phyloP scores from a whole-genome alignment of 2,113 vertebrate genomes.

The Cynocephalus volans region DNA sequence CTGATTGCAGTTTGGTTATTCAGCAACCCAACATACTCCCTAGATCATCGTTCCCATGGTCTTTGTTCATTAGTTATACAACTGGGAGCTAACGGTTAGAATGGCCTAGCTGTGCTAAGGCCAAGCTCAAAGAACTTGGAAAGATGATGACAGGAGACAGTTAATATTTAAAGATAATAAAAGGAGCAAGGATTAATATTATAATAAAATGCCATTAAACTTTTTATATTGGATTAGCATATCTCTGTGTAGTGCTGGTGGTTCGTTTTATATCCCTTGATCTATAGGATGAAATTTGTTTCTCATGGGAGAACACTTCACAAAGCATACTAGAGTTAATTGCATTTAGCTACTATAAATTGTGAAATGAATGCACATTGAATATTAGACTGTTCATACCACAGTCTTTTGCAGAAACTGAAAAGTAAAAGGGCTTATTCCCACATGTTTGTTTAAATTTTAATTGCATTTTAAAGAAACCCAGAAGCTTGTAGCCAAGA shows the following conservation, averaged over 20 bases:
- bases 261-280: constrained; percentile 53
- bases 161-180: constrained; percentile 65
- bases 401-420: constrained; percentile 75
- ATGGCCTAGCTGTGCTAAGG: background rate
- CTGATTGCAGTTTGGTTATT: constrained; percentile 20
- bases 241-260: constrained; percentile 29
- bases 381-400: constrained; percentile 79
- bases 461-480: constrained; percentile 89
- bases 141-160: constrained; percentile 21
- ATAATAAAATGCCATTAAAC: constrained; percentile 69
- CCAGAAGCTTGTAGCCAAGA: constrained; percentile 85
- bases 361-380: constrained; percentile 74
- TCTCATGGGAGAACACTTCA: constrained; percentile 60
- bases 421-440: constrained; percentile 83
- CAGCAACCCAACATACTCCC: background rate
- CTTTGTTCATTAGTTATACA: constrained; percentile 57
- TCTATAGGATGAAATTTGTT: constrained; percentile 71
- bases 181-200: background rate
- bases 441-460: constrained; percentile 88
- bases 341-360: constrained; percentile 76
- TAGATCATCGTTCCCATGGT: constrained; percentile 33
- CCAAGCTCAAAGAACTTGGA: constrained; percentile 34
- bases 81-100: constrained; percentile 29
- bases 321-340: constrained; percentile 72
- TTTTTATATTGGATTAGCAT: background rate